Evolutionary conservation across 2,888 invertebrate species (phyloP).

Genomic region (Heliconius sara): DNA sequence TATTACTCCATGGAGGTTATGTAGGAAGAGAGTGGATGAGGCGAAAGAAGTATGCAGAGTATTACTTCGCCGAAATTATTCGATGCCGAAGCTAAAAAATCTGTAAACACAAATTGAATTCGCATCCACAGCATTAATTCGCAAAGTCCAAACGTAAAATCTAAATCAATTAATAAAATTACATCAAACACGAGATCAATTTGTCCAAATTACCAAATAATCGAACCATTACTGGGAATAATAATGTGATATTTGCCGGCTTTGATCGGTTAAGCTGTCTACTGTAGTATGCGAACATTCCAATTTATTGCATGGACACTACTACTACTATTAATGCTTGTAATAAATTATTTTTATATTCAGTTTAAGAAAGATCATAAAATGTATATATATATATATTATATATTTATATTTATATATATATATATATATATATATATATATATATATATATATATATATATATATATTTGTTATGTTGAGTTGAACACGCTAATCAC

Average conservation of each 20-base stretch:
- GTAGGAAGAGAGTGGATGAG: no score
- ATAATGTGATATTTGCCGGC: conserved; percentile 4
- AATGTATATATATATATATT: no score
- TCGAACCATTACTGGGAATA: background rate
- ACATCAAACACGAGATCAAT: background rate
- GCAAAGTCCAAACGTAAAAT: background rate
- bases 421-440: no score
- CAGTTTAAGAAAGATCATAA: no score
- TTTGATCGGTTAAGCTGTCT: conserved; percentile 9
- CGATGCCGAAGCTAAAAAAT: no score
- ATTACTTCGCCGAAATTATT: no score
- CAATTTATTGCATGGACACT: background rate
- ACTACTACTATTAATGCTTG: background rate
- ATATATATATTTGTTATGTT: no score
- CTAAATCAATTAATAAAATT: conserved; percentile 1
- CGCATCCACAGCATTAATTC: background rate
- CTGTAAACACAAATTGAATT: background rate
- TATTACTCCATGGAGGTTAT: no score
- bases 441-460: no score
- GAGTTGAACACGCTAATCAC: no score
- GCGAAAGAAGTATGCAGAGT: no score
- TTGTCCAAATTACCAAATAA: conserved; percentile 4
- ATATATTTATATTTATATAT: no score
- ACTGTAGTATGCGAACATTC: background rate
- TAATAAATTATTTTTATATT: background rate